phyloP scores from a whole-genome alignment of 2,888 invertebrate species.

The Hydriomena furcata region DNA sequence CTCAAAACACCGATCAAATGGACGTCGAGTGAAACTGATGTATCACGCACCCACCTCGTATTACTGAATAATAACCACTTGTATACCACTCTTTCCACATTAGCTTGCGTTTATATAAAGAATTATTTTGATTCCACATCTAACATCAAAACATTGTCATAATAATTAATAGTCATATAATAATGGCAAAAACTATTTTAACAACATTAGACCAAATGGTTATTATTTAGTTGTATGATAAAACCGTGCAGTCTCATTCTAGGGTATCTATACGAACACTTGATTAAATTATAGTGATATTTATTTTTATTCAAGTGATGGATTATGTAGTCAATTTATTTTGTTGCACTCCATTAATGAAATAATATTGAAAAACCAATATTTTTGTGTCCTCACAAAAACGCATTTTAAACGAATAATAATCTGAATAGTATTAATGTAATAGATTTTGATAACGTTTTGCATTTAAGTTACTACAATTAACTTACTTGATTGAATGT shows the following conservation, averaged over 20 bases:
- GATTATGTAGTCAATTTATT: slow-evolving; percentile 37
- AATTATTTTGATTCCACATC: background rate
- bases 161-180: no score
- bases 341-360: slow-evolving; percentile 43
- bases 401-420: slow-evolving; percentile 41
- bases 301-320: slow-evolving; percentile 57
- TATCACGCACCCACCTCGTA: slow-evolving; percentile 31
- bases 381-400: slow-evolving; percentile 38
- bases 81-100: slow-evolving; percentile 20
- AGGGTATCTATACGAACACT: slow-evolving; percentile 41
- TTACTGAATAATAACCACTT: slow-evolving; percentile 48
- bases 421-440: slow-evolving; percentile 46
- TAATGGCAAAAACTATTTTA: no score
- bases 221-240: slow-evolving; percentile 46
- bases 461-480: slow-evolving; percentile 42
- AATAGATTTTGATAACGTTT: slow-evolving; percentile 41
- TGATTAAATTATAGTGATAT: slow-evolving; percentile 59
- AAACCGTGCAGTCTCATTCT: slow-evolving; percentile 35
- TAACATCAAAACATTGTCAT: no score
- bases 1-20: slow-evolving; percentile 64
- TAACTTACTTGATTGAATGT: slow-evolving; percentile 39
- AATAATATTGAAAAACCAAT: slow-evolving; percentile 39
- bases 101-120: background rate
- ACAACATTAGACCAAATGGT: slow-evolving; percentile 13
- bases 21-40: slow-evolving; percentile 69